These are phyloP conservation scores for Epicampocera succincta DNA, from an alignment of 2,888 invertebrate species.

Conservation along the genomic window DNA sequence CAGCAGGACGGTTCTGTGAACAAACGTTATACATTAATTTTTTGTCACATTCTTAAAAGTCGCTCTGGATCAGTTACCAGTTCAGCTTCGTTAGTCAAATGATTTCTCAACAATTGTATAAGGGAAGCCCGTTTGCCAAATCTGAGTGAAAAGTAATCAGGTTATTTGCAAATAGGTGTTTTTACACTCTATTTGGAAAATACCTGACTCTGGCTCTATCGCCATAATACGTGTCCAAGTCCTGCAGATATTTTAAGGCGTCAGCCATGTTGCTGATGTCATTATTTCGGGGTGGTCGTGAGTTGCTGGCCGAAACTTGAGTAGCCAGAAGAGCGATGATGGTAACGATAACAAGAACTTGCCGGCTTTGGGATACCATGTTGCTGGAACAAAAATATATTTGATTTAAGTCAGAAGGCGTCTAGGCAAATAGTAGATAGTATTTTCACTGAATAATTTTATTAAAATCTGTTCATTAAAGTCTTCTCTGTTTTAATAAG, in stretches of 20 bases:
- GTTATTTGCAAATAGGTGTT: not conserved
- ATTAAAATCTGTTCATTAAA: too few relatives aligned
- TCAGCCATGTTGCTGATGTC: constrained; percentile 85
- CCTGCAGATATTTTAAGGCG: constrained; percentile 86
- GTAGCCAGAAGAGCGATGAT: constrained; percentile 73
- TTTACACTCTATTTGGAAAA: not conserved
- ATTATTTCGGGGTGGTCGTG: constrained; percentile 81
- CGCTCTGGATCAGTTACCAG: constrained; percentile 51
- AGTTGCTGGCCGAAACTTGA: constrained; percentile 76
- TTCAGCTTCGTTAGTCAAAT: constrained; percentile 74
- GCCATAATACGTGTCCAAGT: constrained; percentile 86
- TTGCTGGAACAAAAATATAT: constrained; percentile 39
- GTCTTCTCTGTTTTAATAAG: too few relatives aligned
- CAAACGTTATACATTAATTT: not conserved
- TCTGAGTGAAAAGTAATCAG: constrained; percentile 66
- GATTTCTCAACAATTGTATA: constrained; percentile 75
- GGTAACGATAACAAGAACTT: constrained; percentile 73
- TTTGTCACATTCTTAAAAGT: not conserved
- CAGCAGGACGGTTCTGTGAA: constrained; percentile 72
- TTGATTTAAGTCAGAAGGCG: too few relatives aligned
- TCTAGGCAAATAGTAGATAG: too few relatives aligned
- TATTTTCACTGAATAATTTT: too few relatives aligned
- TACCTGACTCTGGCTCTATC: constrained; percentile 87
- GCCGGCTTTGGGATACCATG: constrained; percentile 71
- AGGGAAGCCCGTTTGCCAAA: constrained; percentile 79